Evolutionary conservation across 2,113 vertebrate species (phyloP).

Genomic region (Camarhynchus parvulus): DNA sequence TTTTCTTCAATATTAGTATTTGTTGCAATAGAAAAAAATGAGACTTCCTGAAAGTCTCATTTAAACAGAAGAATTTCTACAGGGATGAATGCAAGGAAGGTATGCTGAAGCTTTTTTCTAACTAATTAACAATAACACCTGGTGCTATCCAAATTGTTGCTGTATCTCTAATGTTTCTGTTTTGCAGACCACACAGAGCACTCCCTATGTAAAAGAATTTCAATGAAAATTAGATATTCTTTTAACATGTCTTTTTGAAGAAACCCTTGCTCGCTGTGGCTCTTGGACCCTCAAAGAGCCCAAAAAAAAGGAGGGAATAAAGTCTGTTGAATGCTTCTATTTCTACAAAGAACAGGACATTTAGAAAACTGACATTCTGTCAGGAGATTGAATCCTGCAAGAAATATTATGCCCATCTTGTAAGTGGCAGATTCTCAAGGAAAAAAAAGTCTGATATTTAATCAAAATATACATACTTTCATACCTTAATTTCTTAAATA

Average conservation of each 20-base stretch:
- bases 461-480: background rate
- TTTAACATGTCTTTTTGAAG: background rate
- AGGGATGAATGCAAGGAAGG: background rate
- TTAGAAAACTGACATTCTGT: background rate
- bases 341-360: background rate
- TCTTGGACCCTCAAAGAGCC: background rate
- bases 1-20: background rate
- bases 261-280: accelerated
- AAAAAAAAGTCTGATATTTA: background rate
- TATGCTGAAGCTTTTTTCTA: background rate
- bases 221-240: background rate
- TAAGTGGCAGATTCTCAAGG: background rate
- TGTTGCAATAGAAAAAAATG: background rate
- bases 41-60: background rate
- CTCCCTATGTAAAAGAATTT: background rate
- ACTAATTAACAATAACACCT: background rate
- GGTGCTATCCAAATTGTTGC: background rate
- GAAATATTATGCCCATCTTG: background rate
- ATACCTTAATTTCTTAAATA: background rate
- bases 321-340: background rate
- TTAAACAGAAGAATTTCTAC: background rate
- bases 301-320: background rate
- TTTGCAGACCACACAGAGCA: background rate
- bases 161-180: background rate
- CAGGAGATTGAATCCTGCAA: background rate